Percentiles rank a stretch among this genome's conserved stretches.
Conservation (phyloP, 2,888 invertebrate genomes). For the Labia minor region DNA sequence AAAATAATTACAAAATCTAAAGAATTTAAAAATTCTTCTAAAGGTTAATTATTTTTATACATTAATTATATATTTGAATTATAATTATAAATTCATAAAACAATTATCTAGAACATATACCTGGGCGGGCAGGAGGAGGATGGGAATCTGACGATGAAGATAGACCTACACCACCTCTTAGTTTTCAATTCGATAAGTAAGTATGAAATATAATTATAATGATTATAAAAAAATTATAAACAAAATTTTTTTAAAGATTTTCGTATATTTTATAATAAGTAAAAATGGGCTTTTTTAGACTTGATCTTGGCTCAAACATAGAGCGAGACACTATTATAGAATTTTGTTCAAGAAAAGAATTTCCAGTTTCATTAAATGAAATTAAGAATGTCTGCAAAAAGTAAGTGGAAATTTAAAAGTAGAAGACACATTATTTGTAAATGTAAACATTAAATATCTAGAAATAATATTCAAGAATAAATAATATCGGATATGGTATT, state of each 20-base stretch:
- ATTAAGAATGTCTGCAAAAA: conserved; percentile 18
- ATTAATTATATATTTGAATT: too few species aligned
- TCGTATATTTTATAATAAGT: not conserved
- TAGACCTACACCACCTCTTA: not conserved
- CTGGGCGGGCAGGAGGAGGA: conserved; percentile 29
- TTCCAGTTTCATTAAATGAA: conserved; percentile 20
- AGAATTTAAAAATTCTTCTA: not conserved
- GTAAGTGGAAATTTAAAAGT: conserved; percentile 19
- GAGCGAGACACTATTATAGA: conserved; percentile 21
- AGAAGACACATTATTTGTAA: too few species aligned
- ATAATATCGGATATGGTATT: too few species aligned
- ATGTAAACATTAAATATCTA: too few species aligned
- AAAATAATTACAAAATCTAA: not conserved
- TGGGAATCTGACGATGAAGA: conserved; percentile 28
- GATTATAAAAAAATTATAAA: not conserved
- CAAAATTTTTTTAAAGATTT: not conserved
- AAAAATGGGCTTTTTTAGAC: conserved; percentile 18
- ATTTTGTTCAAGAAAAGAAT: conserved; percentile 21
- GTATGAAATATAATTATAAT: not conserved
- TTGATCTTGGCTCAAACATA: conserved; percentile 16
- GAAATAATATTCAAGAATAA: too few species aligned
- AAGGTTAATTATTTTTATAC: not conserved
- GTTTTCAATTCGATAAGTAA: not conserved
- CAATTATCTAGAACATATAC: conserved; percentile 26
- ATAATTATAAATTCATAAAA: too few species aligned